Evolutionary conservation across 2,113 vertebrate genomes (phyloP).

Genomic region (Syngnathus typhle): DNA sequence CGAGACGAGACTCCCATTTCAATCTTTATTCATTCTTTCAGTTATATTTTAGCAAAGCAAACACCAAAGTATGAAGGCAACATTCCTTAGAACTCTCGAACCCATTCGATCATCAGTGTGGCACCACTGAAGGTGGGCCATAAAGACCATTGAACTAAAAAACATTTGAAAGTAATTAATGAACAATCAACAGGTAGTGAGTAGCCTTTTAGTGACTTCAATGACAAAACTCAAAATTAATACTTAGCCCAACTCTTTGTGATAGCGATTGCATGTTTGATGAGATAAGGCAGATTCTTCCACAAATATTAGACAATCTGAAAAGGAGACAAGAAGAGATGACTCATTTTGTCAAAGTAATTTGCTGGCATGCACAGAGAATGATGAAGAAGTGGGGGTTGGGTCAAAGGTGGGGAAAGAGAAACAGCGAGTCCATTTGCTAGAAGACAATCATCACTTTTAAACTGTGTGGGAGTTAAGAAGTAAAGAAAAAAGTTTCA

Average conservation of each 20-base stretch:
- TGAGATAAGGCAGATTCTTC: constrained; percentile 74
- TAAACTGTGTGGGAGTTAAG: constrained; percentile 37
- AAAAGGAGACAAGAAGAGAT: constrained; percentile 60
- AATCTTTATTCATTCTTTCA: constrained; percentile 71
- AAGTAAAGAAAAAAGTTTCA: constrained; percentile 35
- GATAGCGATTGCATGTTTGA: constrained; percentile 45
- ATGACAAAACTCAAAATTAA: constrained; percentile 54
- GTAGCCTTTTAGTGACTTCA: constrained; percentile 57
- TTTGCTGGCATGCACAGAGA: constrained; percentile 67
- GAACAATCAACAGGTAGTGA: constrained; percentile 38
- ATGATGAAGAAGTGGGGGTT: constrained; percentile 23
- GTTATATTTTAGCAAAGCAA: constrained; percentile 78
- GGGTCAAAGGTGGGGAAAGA: background rate
- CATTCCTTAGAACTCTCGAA: constrained; percentile 59
- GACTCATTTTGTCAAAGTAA: constrained; percentile 51
- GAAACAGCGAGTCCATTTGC: constrained; percentile 33
- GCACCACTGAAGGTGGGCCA: constrained; percentile 63
- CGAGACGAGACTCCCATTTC: constrained; percentile 53
- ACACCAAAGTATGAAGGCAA: constrained; percentile 79
- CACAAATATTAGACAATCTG: constrained; percentile 61
- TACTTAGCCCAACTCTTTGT: constrained; percentile 43
- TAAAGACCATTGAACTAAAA: constrained; percentile 49
- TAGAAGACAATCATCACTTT: constrained; percentile 54
- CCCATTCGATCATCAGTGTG: constrained; percentile 65
- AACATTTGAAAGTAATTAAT: constrained; percentile 21